A percentile compares a stretch with the other conserved stretches of the same genome.
Evolutionary conservation across 2,888 invertebrate genomes (phyloP).

Genomic region (Diplolepis rosae): DNA sequence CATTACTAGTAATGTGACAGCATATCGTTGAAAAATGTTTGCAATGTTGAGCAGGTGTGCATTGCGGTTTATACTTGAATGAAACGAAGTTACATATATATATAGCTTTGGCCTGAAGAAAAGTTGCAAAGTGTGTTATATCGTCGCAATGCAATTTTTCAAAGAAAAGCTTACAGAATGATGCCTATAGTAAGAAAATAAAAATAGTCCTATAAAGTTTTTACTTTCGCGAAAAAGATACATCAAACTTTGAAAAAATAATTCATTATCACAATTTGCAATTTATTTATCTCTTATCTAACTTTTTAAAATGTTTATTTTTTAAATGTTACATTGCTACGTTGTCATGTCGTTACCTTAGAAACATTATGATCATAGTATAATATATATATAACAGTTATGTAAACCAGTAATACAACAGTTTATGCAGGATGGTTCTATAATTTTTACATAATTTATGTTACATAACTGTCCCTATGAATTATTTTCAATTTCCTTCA

Average conservation of each 20-base stretch:
- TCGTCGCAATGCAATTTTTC: constrained; percentile 27
- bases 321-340: too few relatives aligned
- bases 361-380: too few relatives aligned
- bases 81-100: constrained; percentile 5
- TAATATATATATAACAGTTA: too few relatives aligned
- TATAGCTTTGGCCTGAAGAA: neutral
- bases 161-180: neutral
- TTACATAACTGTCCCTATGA: too few relatives aligned
- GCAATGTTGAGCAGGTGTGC: constrained; percentile 29
- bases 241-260: neutral
- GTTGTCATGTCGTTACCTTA: too few relatives aligned
- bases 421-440: too few relatives aligned
- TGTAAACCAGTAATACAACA: too few relatives aligned
- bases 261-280: neutral
- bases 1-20: constrained; percentile 6
- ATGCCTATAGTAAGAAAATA: neutral
- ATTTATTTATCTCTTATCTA: neutral
- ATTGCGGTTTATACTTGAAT: constrained; percentile 19
- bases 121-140: constrained; percentile 20
- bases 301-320: too few relatives aligned
- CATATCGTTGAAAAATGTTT: constrained; percentile 19
- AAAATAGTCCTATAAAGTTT: neutral
- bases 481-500: too few relatives aligned
- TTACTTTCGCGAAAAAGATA: neutral
- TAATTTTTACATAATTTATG: too few relatives aligned